Evolutionary conservation across 1,140 invertebrate genomes (phyloP), one percentile per base, ranked within the genome.

Genomic region (Drosophila chauvacae): DNA sequence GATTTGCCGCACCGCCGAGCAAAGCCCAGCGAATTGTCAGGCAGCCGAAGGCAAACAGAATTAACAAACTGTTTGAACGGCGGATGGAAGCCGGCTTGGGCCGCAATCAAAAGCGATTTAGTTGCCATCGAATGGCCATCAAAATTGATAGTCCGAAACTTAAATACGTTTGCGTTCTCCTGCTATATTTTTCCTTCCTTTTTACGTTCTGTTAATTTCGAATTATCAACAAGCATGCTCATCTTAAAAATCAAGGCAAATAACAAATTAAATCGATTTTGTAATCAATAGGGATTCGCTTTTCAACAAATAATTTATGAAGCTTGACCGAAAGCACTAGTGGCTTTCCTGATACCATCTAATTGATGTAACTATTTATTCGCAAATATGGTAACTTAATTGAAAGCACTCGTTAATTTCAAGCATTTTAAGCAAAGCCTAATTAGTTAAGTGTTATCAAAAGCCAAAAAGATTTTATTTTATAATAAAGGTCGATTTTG

Each of bases 91-190:
- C 13, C 44, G 63, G 74, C 56, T 77, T 77, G 64, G 37, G 30
- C n/a, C 16, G 56, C 74, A 77, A 77, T 77, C 65, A 77, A 55
- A 56, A 56, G 42, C 50, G 73, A 57, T 77, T 77, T 77, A 44
- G 48, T 42, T 68, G 44, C 30, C 55, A 48, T 70, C 65, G 33
- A 23, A 53, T 35, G 37, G n/a, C 42, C 61, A 37, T 16, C 39
- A 37, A 23, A 23, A 55, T n/a, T 50, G 53, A 18, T 55, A 26
- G 37, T 41, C 48, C 50, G n/a, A 44, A 70, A 47, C 50, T 30
- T 33, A 16, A 62, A 51, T 37, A 18, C 11, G 23, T 26, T 63
- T 13, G 5, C 16, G 13, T 55, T 55, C 3, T 20, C 1, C 30
- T 4, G 11, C 3, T 23, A 20, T 14, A 53, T 16, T 33, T n/a